A percentile compares a stretch with the other conserved stretches of the same genome.
Evolutionary conservation across 1,140 invertebrate genomes (phyloP).

Genomic region (Oedothorax gibbosus): DNA sequence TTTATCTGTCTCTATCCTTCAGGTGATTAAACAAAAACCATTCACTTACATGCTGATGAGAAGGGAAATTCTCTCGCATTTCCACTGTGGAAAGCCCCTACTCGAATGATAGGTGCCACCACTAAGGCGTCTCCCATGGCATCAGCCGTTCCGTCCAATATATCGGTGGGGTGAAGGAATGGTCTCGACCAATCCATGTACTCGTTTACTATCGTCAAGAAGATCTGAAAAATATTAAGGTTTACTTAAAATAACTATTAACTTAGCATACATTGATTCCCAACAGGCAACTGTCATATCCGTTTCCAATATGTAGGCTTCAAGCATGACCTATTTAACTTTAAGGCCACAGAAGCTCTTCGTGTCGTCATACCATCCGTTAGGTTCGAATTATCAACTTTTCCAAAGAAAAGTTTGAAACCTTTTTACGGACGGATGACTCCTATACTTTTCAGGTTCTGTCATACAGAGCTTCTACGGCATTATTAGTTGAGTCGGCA

Average conservation of each 20-base stretch:
- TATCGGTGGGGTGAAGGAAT: slow-evolving; percentile 90
- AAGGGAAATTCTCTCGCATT: slow-evolving; percentile 5
- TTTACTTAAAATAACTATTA: slow-evolving; percentile 69
- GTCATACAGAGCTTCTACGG: too few species aligned
- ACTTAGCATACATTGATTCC: not conserved
- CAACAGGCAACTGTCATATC: not conserved
- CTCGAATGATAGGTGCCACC: slow-evolving; percentile 92
- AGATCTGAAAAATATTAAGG: slow-evolving; percentile 79
- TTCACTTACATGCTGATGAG: not conserved
- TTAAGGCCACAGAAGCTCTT: too few species aligned
- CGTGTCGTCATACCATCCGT: too few species aligned
- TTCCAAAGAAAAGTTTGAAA: too few species aligned
- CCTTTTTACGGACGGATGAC: too few species aligned
- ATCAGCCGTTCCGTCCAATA: slow-evolving; percentile 92
- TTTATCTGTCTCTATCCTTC: not conserved
- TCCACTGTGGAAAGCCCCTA: slow-evolving; percentile 87
- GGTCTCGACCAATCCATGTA: slow-evolving; percentile 97
- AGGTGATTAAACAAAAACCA: not conserved
- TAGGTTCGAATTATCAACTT: too few species aligned
- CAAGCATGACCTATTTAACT: too few species aligned
- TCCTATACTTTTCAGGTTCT: too few species aligned
- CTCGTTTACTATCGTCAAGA: slow-evolving; percentile 96
- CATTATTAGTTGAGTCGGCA: too few species aligned
- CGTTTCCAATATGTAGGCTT: not conserved
- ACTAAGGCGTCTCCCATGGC: slow-evolving; percentile 93